Percentiles rank a stretch among this genome's conserved stretches.
phyloP scores from a whole-genome alignment of 2,888 invertebrate species.

The Drosophila neutralis region DNA sequence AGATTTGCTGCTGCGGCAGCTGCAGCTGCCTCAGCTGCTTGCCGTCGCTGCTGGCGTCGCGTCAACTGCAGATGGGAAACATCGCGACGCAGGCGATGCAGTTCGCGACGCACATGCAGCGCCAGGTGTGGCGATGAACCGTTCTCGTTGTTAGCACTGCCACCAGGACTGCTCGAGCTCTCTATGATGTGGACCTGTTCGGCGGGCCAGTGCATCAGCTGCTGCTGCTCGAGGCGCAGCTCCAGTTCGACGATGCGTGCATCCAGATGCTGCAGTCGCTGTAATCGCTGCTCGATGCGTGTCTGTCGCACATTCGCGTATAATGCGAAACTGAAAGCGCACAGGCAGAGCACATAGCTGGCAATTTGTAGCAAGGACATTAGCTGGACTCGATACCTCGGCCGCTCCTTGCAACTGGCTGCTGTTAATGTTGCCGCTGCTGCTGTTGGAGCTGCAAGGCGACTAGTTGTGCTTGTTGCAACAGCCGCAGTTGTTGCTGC shows the following conservation, averaged over 20 bases:
- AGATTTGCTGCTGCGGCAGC: slow-evolving; percentile 52
- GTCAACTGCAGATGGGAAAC: slow-evolving; percentile 84
- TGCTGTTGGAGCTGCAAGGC: slow-evolving; percentile 38
- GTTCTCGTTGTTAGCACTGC: slow-evolving; percentile 33
- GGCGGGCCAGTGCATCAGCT: slow-evolving; percentile 66
- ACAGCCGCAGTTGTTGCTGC: slow-evolving; percentile 39
- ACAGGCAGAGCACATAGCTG: slow-evolving; percentile 84
- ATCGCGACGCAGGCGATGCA: slow-evolving; percentile 84
- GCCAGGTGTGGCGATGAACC: slow-evolving; percentile 65
- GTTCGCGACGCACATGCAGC: slow-evolving; percentile 82
- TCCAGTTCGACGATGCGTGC: slow-evolving; percentile 84
- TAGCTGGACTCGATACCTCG: slow-evolving; percentile 60
- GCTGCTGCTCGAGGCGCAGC: slow-evolving; percentile 78
- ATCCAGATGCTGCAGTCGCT: slow-evolving; percentile 83
- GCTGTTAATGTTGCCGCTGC: slow-evolving; percentile 36
- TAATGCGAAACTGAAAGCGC: slow-evolving; percentile 83
- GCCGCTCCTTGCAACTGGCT: slow-evolving; percentile 55
- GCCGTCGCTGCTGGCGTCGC: slow-evolving; percentile 83
- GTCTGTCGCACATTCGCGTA: slow-evolving; percentile 84
- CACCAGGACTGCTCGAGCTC: slow-evolving; percentile 23
- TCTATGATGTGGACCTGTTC: slow-evolving; percentile 66
- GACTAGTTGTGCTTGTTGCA: slow-evolving; percentile 50
- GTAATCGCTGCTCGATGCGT: slow-evolving; percentile 82
- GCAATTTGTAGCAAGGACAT: slow-evolving; percentile 83
- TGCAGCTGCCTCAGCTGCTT: slow-evolving; percentile 77